Evolutionary conservation across 1,140 invertebrate genomes (phyloP).

Genomic region (Penaeus vannamei): DNA sequence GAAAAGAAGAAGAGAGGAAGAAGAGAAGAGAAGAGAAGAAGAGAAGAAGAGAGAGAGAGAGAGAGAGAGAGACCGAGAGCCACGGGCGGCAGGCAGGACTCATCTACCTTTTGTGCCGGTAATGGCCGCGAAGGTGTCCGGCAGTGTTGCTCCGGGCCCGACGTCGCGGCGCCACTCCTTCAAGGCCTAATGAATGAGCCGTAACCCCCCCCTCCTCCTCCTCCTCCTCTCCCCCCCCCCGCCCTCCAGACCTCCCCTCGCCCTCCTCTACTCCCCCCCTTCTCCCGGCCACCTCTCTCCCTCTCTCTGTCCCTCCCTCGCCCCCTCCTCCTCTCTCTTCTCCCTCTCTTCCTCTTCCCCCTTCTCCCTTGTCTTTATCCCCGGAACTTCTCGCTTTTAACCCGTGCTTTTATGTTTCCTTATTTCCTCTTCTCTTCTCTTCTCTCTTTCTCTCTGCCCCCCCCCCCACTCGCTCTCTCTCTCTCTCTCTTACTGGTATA

Average conservation of each 20-base stretch:
- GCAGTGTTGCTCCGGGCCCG: conserved; percentile 11
- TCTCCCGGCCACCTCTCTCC: not conserved
- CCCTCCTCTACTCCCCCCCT: not conserved
- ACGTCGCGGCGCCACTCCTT: conserved; percentile 44
- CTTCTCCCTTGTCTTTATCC: too few species aligned
- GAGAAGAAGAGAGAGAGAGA: too few species aligned
- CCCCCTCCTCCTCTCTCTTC: not conserved
- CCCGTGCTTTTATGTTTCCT: not conserved
- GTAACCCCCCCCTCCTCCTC: conserved; percentile 24
- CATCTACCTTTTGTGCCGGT: conserved; percentile 38
- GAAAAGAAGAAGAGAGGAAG: too few species aligned
- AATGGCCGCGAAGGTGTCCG: conserved; percentile 25
- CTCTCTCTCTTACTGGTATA: too few species aligned
- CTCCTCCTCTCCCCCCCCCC: not conserved
- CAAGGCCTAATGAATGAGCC: conserved; percentile 57
- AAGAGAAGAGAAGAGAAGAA: too few species aligned
- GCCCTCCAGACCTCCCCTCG: not conserved
- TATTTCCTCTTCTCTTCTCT: not conserved
- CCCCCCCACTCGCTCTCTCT: not conserved
- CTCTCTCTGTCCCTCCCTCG: not conserved
- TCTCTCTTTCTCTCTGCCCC: not conserved
- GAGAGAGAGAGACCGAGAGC: conserved; percentile 14
- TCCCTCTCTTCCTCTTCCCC: not conserved
- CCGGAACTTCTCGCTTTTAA: not conserved
- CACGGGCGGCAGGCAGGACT: not conserved